A percentile compares a stretch with the other conserved stretches of the same genome.
These are phyloP conservation scores for Spodoptera picta DNA, from an alignment of 2,888 invertebrate genomes.

Conservation along the genomic window DNA sequence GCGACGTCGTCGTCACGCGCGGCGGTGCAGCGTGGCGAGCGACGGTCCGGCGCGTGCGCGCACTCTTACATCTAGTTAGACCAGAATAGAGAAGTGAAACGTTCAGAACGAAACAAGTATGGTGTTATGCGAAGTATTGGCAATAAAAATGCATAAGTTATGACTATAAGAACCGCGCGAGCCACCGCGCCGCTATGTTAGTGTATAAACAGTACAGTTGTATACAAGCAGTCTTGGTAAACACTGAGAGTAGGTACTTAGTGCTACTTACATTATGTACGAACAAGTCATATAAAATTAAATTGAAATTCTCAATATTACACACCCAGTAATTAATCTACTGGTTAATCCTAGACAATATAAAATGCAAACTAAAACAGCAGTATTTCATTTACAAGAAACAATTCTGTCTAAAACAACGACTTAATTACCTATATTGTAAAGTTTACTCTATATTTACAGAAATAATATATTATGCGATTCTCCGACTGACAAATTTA, in stretches of 20 bases:
- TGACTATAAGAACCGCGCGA: slow-evolving; percentile 83
- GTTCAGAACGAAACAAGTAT: slow-evolving; percentile 71
- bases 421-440: slow-evolving; percentile 69
- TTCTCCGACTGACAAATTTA: slow-evolving; percentile 83
- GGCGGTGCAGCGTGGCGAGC: slow-evolving; percentile 6
- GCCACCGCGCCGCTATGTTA: slow-evolving; percentile 75
- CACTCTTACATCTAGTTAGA: slow-evolving; percentile 75
- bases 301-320: slow-evolving; percentile 81
- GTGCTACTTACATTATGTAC: slow-evolving; percentile 80
- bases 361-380: slow-evolving; percentile 89
- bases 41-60: slow-evolving; percentile 41
- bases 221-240: slow-evolving; percentile 88
- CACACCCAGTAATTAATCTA: slow-evolving; percentile 78
- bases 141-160: slow-evolving; percentile 87
- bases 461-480: slow-evolving; percentile 87
- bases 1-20: slow-evolving; percentile 19
- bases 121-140: slow-evolving; percentile 82
- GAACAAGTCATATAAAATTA: slow-evolving; percentile 85
- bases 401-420: slow-evolving; percentile 86
- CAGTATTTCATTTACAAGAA: slow-evolving; percentile 87
- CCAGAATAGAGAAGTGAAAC: slow-evolving; percentile 73
- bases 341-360: slow-evolving; percentile 81
- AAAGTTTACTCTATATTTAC: slow-evolving; percentile 85
- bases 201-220: slow-evolving; percentile 85
- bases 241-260: slow-evolving; percentile 88